Base-by-base conservation (phyloP, 2,888 invertebrate genomes). In the Copidosoma aretas region DNA sequence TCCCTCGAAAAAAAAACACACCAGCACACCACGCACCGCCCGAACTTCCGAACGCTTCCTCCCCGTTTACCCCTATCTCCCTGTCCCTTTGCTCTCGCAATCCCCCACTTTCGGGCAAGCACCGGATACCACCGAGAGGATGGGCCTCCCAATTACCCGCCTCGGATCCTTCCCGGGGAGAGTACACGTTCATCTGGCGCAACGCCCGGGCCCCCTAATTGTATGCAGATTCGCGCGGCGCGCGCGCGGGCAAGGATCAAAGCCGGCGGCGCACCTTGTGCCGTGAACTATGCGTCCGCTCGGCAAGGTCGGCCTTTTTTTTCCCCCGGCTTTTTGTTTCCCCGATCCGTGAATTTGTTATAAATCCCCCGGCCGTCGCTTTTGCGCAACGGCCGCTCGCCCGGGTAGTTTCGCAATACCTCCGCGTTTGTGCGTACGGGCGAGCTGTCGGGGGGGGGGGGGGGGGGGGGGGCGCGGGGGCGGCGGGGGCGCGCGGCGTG, bases 101-200 rank as follows among this genome's bases (percentile, higher is more conserved):
- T n/a, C n/a, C n/a, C n/a, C n/a, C 41, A 56, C 32, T 51, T 64
- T 64, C 58, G 41, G 58, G 64, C 57, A 64, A 64, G 58, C 32
- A 56, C 49, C 56, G 22, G 57, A 46, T 49, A 12, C n/a, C n/a
- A n/a, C n/a, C n/a, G n/a, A 41, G 24, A 17, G 43, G 43, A 17
- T 15, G 43, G 43, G 32, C 24, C 10, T n/a, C 22, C 51, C 58
- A 63, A 53, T 54, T 54, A 46, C 39, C 39, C 22, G 10, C n/a
- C 21, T 17, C n/a, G 17, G 17, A 3, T 46, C 17, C 17, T 46
- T 12, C 15, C 43, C 4, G 43, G 43, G 17, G 43, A 46, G 8
- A 32, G 32, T 32, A n/a, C n/a, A n/a, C n/a, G n/a, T n/a, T n/a
- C n/a, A 46, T 46, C 43, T 46, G 43, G 43, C 43, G 43, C 43